Conservation (phyloP, 2,113 vertebrate genomes). For the Turdus rufiventris region DNA sequence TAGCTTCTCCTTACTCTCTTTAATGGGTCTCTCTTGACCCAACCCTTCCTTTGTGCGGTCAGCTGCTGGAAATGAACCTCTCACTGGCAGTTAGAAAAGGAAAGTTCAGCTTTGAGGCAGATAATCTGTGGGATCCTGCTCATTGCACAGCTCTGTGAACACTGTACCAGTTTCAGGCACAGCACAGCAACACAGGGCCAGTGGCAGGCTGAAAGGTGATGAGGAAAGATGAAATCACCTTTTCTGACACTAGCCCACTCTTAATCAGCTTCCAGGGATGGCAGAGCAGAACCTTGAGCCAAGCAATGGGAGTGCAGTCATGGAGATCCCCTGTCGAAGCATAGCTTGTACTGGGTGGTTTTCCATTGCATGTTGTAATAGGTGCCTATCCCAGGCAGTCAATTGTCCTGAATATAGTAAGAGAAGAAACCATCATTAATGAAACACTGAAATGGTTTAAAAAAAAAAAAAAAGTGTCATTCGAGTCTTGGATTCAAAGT, state of each 20-base stretch:
- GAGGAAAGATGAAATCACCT: background rate
- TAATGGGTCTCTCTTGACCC: background rate
- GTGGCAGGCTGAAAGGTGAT: background rate
- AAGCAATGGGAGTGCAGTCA: fast-evolving
- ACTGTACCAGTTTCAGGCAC: background rate
- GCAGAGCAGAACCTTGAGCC: background rate
- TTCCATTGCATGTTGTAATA: background rate
- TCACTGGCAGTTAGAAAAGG: background rate
- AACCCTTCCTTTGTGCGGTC: background rate
- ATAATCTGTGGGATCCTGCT: background rate
- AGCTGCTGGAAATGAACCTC: background rate
- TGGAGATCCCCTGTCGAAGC: background rate
- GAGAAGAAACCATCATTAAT: background rate
- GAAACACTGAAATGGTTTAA: background rate
- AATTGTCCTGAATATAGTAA: background rate
- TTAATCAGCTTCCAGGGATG: background rate
- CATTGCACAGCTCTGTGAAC: fast-evolving
- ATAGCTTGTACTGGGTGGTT: background rate
- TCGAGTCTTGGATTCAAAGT: background rate
- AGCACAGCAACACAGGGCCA: background rate
- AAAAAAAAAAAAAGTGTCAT: background rate
- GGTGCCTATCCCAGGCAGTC: background rate
- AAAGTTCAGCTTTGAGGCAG: background rate
- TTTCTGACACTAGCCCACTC: background rate
- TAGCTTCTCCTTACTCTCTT: background rate